A percentile compares a stretch with the other conserved stretches of the same genome.
phyloP scores from a whole-genome alignment of 2,113 vertebrate genomes.

The Trachemys scripta region DNA sequence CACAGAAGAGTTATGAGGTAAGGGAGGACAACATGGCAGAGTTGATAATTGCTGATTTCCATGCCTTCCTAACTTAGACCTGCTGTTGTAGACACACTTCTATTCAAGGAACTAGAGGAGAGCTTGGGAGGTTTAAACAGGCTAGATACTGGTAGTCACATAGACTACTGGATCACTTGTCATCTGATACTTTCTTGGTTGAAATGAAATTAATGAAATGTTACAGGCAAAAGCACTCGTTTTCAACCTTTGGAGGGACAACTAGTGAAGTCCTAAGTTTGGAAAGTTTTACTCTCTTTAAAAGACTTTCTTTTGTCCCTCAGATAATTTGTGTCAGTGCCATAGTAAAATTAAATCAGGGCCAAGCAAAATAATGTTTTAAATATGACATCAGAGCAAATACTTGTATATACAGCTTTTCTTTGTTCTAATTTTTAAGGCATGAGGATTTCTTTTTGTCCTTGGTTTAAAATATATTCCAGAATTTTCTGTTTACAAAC shows the following conservation, averaged over 20 bases:
- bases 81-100: background rate
- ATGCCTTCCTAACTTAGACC: background rate
- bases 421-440: background rate
- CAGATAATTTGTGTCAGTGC: fast-evolving
- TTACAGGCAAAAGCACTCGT: background rate
- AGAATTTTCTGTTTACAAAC: background rate
- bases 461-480: background rate
- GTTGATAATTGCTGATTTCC: background rate
- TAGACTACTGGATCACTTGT: background rate
- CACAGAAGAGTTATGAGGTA: background rate
- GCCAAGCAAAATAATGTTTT: background rate
- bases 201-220: background rate
- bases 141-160: background rate
- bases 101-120: background rate
- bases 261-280: background rate
- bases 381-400: background rate
- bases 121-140: background rate
- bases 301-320: background rate
- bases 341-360: background rate
- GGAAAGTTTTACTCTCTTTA: background rate
- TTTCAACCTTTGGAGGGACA: background rate
- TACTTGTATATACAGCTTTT: background rate
- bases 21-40: background rate
- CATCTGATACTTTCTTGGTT: background rate
- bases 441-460: background rate